Evolutionary conservation across 2,797 vertebrate species (phyloP), one percentile per base, ranked within the genome.

Genomic region (Phaenicophaeus curvirostris): DNA sequence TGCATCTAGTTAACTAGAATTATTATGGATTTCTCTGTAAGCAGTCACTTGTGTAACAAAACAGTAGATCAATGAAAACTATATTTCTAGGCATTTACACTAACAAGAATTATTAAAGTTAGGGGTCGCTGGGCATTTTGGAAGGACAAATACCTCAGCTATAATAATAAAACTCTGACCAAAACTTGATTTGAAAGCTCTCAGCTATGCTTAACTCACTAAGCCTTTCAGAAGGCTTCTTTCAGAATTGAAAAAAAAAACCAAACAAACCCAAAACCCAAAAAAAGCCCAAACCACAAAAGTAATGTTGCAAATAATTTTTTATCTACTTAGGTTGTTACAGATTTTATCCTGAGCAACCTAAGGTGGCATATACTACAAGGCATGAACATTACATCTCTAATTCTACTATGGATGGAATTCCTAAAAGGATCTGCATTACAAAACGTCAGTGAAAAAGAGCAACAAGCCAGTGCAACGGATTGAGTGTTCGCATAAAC

Each of bases 11-110:
- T 89, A 81, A 82, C 37, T 13, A 23, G 41, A 78, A 72, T 89
- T 88, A 84, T 58, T 84, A 75, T 33, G 53, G 74, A 84, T 91
- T 92, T 87, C 78, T 65, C 68, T 59, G 2, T 71, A 87, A 95
- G 61, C 68, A 79, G 89, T 81, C 90, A 92, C 87, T 93, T 55
- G 72, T 89, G 78, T 85, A 82, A 85, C 75, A 69, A 89, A 94
- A 92, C 11, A 80, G 53, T 7, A 72, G 53, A 95, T 89, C 90
- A 92, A 66, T 81, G 78, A 89, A 95, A 95, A 95, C 17, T 48
- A 19, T 61, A 87, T 84, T 95, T 85, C 78, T 83, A 93, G 58
- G 66, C 78, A 90, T 93, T 95, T 87, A 79, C 41, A 63, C 68
- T 93, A 94, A 87, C 42, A 78, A 69, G 35, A 95, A 89, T 33